These are phyloP conservation scores for Pristionchus fissidentatus DNA, from an alignment of 2,888 invertebrate species.

Conservation along the genomic window DNA sequence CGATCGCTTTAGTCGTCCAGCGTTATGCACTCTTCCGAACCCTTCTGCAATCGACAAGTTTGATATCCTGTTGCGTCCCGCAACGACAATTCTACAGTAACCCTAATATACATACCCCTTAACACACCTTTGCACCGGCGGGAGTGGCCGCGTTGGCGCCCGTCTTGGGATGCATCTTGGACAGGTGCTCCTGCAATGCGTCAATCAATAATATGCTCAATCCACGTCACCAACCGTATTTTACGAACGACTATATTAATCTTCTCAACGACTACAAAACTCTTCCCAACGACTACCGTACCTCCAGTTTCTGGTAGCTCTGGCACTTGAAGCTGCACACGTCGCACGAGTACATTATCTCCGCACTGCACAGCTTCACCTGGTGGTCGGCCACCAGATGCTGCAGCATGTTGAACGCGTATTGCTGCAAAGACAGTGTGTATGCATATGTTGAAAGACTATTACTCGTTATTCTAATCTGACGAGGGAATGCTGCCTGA, in stretches of 20 bases:
- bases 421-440: slow-evolving; percentile 68
- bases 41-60: not conserved
- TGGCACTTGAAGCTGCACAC: slow-evolving; percentile 67
- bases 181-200: slow-evolving; percentile 61
- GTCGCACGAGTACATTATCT: slow-evolving; percentile 74
- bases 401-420: slow-evolving; percentile 75
- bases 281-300: not conserved
- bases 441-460: not conserved
- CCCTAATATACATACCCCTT: not conserved
- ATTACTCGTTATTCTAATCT: not conserved
- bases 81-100: not conserved
- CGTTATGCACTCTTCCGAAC: slow-evolving; percentile 59
- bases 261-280: not conserved
- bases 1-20: slow-evolving; percentile 56
- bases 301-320: slow-evolving; percentile 70
- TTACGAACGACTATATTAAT: not conserved
- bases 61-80: too few relatives aligned
- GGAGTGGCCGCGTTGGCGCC: slow-evolving; percentile 43
- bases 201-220: not conserved
- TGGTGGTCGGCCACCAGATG: slow-evolving; percentile 74
- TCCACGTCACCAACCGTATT: too few relatives aligned
- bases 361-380: slow-evolving; percentile 72
- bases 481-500: not conserved
- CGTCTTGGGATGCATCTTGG: slow-evolving; percentile 67
- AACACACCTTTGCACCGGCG: not conserved